phyloP scores from a whole-genome alignment of 2,113 vertebrate genomes.

The Morone saxatilis region DNA sequence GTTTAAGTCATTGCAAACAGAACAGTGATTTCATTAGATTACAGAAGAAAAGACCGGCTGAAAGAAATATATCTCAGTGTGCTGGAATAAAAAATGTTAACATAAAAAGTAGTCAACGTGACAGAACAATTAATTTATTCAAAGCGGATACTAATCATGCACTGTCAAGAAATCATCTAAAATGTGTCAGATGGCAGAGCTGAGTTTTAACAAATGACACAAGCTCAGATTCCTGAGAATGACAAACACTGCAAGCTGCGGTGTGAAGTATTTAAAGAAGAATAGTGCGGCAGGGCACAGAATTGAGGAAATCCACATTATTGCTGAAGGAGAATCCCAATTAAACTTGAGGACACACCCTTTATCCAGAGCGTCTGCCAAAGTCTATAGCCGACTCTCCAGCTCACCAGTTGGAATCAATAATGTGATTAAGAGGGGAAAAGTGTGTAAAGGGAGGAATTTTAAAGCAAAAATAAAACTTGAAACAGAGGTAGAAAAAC shows the following conservation, averaged over 20 bases:
- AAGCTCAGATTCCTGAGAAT: conserved; percentile 58
- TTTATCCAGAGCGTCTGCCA: conserved; percentile 48
- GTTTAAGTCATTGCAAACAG: conserved; percentile 24
- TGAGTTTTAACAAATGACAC: conserved; percentile 64
- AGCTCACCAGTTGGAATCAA: conserved; percentile 57
- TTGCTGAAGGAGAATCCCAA: conserved; percentile 70
- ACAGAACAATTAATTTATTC: conserved; percentile 27
- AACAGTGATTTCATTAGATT: conserved; percentile 11
- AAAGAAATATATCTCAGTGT: background rate
- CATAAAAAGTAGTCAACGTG: conserved; percentile 26
- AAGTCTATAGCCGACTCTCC: conserved; percentile 33
- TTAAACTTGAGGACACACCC: conserved; percentile 67
- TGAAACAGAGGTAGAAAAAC: conserved; percentile 26
- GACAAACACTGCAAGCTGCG: conserved; percentile 58
- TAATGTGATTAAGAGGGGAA: conserved; percentile 41
- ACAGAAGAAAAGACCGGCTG: background rate
- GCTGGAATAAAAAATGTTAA: background rate
- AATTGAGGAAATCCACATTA: conserved; percentile 70
- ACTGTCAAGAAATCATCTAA: conserved; percentile 57
- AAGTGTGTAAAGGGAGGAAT: conserved; percentile 30
- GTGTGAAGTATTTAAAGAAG: conserved; percentile 47
- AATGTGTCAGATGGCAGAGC: conserved; percentile 68
- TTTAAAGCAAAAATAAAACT: conserved; percentile 46
- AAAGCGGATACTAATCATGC: conserved; percentile 61
- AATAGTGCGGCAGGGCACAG: conserved; percentile 26